These are phyloP conservation scores for Percopsis omiscomaycus DNA, from an alignment of 2,797 vertebrate genomes.

Conservation along the genomic window DNA sequence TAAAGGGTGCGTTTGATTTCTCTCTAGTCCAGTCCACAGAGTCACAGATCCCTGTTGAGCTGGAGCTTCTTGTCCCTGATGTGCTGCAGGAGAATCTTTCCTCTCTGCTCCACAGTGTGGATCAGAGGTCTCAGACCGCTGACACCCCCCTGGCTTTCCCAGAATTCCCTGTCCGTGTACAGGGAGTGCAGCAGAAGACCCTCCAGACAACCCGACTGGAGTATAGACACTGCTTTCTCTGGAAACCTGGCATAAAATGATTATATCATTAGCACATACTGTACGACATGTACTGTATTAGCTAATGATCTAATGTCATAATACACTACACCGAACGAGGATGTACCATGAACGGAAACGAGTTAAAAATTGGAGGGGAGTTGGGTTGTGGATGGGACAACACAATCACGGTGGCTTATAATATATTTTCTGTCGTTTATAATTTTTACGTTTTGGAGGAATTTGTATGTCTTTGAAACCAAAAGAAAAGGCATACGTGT, in stretches of 20 bases:
- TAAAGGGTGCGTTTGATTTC: background rate
- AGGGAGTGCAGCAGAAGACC: conserved; percentile 83
- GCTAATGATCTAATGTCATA: too few species aligned
- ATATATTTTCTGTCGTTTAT: too few species aligned
- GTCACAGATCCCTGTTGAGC: conserved; percentile 68
- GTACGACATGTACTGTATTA: too few species aligned
- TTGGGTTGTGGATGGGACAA: too few species aligned
- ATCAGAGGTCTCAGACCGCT: conserved; percentile 75
- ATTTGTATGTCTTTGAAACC: too few species aligned
- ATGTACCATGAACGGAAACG: too few species aligned
- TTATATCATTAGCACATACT: background rate
- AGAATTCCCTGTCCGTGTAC: conserved; percentile 82
- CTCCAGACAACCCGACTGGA: conserved; percentile 84
- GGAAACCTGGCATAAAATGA: conserved; percentile 82
- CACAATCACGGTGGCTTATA: too few species aligned
- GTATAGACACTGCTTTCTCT: conserved; percentile 69
- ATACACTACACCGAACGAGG: too few species aligned
- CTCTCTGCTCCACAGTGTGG: conserved; percentile 76
- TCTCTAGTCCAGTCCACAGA: background rate
- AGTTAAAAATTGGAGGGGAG: too few species aligned
- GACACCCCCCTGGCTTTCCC: conserved; percentile 81
- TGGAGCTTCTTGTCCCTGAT: conserved; percentile 76
- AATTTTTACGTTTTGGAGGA: too few species aligned
- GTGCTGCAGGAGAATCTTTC: conserved; percentile 77
- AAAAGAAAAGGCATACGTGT: too few species aligned